Conservation (phyloP, 2,888 invertebrate genomes). For the Napeogenes sylphis region DNA sequence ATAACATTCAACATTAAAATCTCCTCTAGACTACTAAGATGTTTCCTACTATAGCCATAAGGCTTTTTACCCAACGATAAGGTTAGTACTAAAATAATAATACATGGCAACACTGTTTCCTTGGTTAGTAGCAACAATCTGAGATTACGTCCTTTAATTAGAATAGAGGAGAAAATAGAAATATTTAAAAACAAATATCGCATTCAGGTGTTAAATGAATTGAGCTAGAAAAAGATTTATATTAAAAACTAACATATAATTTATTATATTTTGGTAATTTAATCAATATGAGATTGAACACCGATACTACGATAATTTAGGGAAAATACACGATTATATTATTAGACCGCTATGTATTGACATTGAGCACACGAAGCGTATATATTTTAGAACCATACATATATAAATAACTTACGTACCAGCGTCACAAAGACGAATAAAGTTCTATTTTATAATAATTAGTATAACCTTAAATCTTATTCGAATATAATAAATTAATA, state of each 20-base stretch:
- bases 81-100: conserved; percentile 1
- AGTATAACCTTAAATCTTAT: conserved; percentile 62
- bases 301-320: conserved; percentile 25
- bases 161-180: conserved; percentile 13
- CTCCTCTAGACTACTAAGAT: conserved; percentile 6
- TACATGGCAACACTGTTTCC: conserved; percentile 4
- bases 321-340: not conserved
- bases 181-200: conserved; percentile 13
- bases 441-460: conserved; percentile 49
- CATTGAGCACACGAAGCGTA: conserved; percentile 76
- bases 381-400: conserved; percentile 47
- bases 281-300: conserved; percentile 64
- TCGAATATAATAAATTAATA: conserved; percentile 58
- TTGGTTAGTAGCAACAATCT: conserved; percentile 7
- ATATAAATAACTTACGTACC: conserved; percentile 56
- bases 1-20: conserved; percentile 7
- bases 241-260: conserved; percentile 38
- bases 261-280: conserved; percentile 19
- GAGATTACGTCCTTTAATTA: conserved; percentile 20
- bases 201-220: conserved; percentile 37
- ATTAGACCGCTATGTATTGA: conserved; percentile 65
- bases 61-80: conserved; percentile 34
- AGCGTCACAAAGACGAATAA: conserved; percentile 73
- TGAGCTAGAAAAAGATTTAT: conserved; percentile 43
- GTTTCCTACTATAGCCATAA: not conserved